Evolutionary conservation across 2,797 vertebrate genomes (phyloP), one percentile per base, ranked within the genome.

Genomic region (Dendrocincla fuliginosa): DNA sequence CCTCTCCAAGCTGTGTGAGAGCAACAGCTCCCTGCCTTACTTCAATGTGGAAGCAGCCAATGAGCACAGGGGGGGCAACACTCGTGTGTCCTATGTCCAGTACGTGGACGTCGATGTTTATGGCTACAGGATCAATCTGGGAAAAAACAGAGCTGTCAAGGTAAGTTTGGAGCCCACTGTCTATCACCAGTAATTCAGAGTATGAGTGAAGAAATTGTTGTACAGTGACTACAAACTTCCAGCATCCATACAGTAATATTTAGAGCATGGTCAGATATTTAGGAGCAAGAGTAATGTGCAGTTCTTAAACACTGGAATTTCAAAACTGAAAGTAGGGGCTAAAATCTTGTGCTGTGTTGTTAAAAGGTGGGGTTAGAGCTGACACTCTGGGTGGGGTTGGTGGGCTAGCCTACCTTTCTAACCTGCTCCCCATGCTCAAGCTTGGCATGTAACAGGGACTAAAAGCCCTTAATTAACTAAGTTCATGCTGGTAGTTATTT

Each of bases 31-130:
- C 2, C 75, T 96, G 84, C 76, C 95, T 35, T 86, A 57, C 17
- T 96, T 97, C 93, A 96, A 97, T 0, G 96, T 95, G 80, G 97
- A 97, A 80, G 92, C 89, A 0, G 95, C 90, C 52, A 97, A 97
- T 5, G 97, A 97, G 65, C 55, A 93, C 84, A 93, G 84, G 33
- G 23, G 71, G 57, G 0, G 81, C 55, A 96, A 93, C 84, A 93
- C 94, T 10, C 92, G 1, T 0, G 96, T 96, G 50, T 96, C 95
- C 55, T 96, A 95, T 2, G 63, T 96, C 22, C 70, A 0, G 0
- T 84, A 92, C 0, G 23, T 96, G 74, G 92, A 96, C 16, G 2
- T 95, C 0, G 55, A 96, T 33, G 61, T 94, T 11, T 55, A 84
- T 22, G 75, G 52, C 41, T 83, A 93, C 71, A 94, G 87, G 68